Percentiles rank a stretch among this genome's conserved stretches.
These are phyloP conservation scores for Umimayanthus kanabou DNA, from an alignment of 92 coral and sea anemone species.

Conservation along the genomic window DNA sequence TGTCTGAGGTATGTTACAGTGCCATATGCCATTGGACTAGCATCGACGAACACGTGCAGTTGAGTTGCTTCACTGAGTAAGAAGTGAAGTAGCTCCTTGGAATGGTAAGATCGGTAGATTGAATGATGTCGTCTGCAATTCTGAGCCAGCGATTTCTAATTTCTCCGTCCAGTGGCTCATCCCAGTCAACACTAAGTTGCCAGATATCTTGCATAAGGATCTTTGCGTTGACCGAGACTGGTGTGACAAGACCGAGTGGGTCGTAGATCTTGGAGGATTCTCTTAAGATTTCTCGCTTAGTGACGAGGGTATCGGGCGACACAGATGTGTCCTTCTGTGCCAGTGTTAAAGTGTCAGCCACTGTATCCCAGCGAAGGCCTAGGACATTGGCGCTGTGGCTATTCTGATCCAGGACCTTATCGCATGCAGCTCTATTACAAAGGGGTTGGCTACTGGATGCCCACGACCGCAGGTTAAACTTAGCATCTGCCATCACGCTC, in stretches of 20 bases:
- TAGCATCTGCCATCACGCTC: slow-evolving; percentile 49
- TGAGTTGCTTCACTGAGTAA: background rate
- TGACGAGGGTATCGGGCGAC: background rate
- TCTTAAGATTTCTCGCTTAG: slow-evolving; percentile 11
- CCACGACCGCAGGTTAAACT: slow-evolving; percentile 67
- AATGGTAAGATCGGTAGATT: background rate
- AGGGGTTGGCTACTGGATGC: slow-evolving; percentile 49
- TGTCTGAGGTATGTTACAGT: slow-evolving; percentile 22
- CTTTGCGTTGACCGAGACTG: slow-evolving; percentile 50
- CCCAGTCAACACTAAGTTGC: slow-evolving; percentile 34
- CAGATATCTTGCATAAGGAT: slow-evolving; percentile 21
- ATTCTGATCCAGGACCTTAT: slow-evolving; percentile 29
- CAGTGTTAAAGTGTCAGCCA: slow-evolving; percentile 14
- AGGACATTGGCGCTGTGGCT: slow-evolving; percentile 51
- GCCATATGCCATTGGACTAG: slow-evolving; percentile 34
- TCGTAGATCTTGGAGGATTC: slow-evolving; percentile 27
- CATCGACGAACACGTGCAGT: slow-evolving; percentile 9
- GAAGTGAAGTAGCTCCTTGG: background rate
- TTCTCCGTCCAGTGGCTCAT: slow-evolving; percentile 40
- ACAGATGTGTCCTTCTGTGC: background rate
- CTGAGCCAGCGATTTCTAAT: slow-evolving; percentile 44
- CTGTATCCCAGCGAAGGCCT: slow-evolving; percentile 59
- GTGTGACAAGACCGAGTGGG: slow-evolving; percentile 52
- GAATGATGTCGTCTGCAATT: slow-evolving; percentile 8
- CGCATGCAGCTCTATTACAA: slow-evolving; percentile 29